Evolutionary conservation across 2,888 invertebrate species (phyloP), one percentile per base, ranked within the genome.

Genomic region (Cactoblastis cactorum): DNA sequence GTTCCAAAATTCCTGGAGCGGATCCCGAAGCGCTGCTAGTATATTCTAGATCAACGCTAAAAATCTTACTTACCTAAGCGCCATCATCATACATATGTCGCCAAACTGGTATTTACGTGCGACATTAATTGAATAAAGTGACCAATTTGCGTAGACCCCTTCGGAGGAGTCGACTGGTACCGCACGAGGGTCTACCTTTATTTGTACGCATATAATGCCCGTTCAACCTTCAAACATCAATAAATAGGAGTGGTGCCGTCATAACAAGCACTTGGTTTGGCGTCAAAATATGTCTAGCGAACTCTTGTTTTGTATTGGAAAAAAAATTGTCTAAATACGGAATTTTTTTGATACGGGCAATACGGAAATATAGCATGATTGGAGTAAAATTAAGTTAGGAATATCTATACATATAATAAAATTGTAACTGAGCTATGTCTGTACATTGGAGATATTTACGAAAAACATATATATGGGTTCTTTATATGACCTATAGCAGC

Each of bases 21-120:
- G 22, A 22, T 22, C 22, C 22, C 22, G 22, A 4, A 5, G 5
- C 22, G 22, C n/a, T n/a, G n/a, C n/a, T n/a, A n/a, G n/a, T n/a
- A n/a, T n/a, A n/a, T n/a, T n/a, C n/a, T n/a, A n/a, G n/a, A n/a
- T 33, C 9, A 14, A 17, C 15, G 37, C 15, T 15, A 8, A 17
- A n/a, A n/a, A n/a, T n/a, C 15, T 37, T 8, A 1, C 28, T 43
- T 17, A 43, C 28, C 28, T 32, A 28, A 28, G 28, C 28, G 15
- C 43, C 43, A 43, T 43, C 24, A 24, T 15, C 43, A 15, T 3
- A 32, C 4, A n/a, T 32, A 43, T 43, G 43, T 43, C 43, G 43
- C 43, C 43, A 54, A 43, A 54, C 52, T 34, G 48, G 45, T 52
- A 52, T 50, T 54, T 52, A 35, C 52, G 46, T 33, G 45, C 19